These are phyloP conservation scores for Nothobranchius furzeri DNA, from an alignment of 2,113 vertebrate species.

Conservation along the genomic window DNA sequence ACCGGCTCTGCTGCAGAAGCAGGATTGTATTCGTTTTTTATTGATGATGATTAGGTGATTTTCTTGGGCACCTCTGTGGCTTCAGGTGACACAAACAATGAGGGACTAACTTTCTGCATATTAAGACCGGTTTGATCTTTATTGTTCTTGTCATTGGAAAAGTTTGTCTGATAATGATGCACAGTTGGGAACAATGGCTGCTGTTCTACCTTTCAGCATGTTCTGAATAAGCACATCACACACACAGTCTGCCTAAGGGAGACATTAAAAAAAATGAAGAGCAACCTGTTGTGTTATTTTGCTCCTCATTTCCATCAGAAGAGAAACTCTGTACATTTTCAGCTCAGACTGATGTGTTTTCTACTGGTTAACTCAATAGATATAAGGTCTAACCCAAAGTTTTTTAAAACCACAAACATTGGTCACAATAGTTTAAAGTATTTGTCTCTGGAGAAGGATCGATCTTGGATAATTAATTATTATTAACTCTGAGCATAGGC, in stretches of 20 bases:
- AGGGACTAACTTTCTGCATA: conserved; percentile 48
- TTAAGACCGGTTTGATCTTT: conserved; percentile 65
- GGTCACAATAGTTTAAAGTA: too few relatives aligned
- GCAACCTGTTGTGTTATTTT: conserved; percentile 64
- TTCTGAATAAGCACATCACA: conserved; percentile 2
- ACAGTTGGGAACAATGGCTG: conserved; percentile 20
- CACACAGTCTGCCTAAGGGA: conserved; percentile 43
- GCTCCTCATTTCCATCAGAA: conserved; percentile 46
- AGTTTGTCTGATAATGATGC: conserved; percentile 42
- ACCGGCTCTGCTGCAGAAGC: conserved; percentile 43
- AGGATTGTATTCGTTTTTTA: conserved; percentile 48
- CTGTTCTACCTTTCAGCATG: conserved; percentile 12
- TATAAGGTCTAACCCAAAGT: conserved; percentile 16
- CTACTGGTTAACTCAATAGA: not conserved
- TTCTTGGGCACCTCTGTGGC: conserved; percentile 35
- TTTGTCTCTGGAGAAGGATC: too few relatives aligned
- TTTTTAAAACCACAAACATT: not conserved
- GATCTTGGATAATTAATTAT: too few relatives aligned
- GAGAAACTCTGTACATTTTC: conserved; percentile 28
- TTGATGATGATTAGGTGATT: conserved; percentile 59
- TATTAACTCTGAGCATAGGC: too few relatives aligned
- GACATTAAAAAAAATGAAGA: conserved; percentile 49
- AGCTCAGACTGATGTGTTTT: conserved; percentile 8
- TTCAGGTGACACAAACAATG: conserved; percentile 51
- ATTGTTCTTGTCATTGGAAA: conserved; percentile 59